Evolutionary conservation across 2,113 vertebrate genomes (phyloP).

Genomic region (Aix galericulata): DNA sequence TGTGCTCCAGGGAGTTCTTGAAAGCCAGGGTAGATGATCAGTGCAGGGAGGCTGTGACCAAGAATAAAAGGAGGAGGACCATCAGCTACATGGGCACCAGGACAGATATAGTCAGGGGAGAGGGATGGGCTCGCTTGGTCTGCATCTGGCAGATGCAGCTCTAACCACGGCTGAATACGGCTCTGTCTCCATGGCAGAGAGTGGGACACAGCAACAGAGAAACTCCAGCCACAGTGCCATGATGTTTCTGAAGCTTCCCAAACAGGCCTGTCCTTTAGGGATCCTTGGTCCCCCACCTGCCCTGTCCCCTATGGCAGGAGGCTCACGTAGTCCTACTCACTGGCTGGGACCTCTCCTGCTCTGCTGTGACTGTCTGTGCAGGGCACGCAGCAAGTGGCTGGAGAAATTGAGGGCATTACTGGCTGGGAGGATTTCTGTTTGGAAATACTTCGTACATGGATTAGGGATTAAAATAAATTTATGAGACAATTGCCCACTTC

Average conservation of each 20-base stretch:
- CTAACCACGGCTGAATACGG: not conserved
- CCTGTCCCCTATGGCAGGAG: not conserved
- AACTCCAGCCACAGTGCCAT: not conserved
- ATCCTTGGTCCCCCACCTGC: not conserved
- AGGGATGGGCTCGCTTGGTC: not conserved
- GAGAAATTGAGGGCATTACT: not conserved
- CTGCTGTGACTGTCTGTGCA: not conserved
- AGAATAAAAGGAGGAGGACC: not conserved
- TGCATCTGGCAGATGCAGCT: not conserved
- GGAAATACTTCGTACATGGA: not conserved
- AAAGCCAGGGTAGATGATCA: not conserved
- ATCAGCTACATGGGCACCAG: fast-evolving
- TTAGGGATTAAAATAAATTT: not conserved
- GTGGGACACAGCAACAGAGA: not conserved
- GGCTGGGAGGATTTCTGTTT: not conserved
- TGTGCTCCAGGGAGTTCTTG: not conserved
- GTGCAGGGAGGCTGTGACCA: not conserved
- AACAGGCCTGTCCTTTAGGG: fast-evolving
- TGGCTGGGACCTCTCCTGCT: not conserved
- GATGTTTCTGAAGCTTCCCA: not conserved
- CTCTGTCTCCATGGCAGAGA: not conserved
- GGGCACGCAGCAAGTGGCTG: not conserved
- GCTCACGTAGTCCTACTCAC: fast-evolving
- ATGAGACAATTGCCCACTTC: not conserved
- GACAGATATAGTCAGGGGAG: not conserved